Evolutionary conservation across 2,888 invertebrate genomes (phyloP), one percentile per base, ranked within the genome.

Genomic region (Ophion ventricosus): DNA sequence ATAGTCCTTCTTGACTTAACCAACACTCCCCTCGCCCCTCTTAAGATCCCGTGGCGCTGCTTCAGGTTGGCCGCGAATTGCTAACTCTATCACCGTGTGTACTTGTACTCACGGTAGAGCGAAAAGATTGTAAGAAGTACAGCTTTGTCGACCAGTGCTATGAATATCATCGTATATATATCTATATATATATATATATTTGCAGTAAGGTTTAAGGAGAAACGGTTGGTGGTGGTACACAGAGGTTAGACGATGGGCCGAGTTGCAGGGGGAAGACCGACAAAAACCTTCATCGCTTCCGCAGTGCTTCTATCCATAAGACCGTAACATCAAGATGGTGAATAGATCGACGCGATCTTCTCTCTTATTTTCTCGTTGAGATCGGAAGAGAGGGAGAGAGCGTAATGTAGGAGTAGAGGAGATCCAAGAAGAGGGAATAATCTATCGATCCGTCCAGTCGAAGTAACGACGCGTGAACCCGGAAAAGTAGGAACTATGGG

Each of bases 401-500:
- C 23, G 26, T 17, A 57, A 59, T 59, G 43, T 61, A 29, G 78
- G 49, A 78, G 29, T 49, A 43, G 49, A 57, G 56, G 29, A 29
- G 29, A 29, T 29, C 40, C 23, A 66, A n/a, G 76, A 76, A 66
- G 74, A 70, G 67, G 73, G 80, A 80, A 79, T 77, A 77, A 83
- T 83, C 81, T 84, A 80, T 83, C 83, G 84, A 85, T 86, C 77
- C 85, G 84, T 85, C 80, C 77, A 87, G 69, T 82, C 87, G 87
- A 87, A 88, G 87, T 88, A 88, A 86, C 87, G 85, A 89, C 88
- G 87, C 87, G 87, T 86, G 88, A 89, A 88, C 88, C 88, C 89
- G 90, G 91, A 91, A 91, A 91, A 87, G 81, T 84, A 72, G 59
- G 64, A 80, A 67, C 80, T 3, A 43, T 69, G 5, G n/a, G 26